Percentiles rank a stretch among this genome's conserved stretches.
Conservation (phyloP, 2,113 vertebrate species). For the Sinosuthora webbiana region DNA sequence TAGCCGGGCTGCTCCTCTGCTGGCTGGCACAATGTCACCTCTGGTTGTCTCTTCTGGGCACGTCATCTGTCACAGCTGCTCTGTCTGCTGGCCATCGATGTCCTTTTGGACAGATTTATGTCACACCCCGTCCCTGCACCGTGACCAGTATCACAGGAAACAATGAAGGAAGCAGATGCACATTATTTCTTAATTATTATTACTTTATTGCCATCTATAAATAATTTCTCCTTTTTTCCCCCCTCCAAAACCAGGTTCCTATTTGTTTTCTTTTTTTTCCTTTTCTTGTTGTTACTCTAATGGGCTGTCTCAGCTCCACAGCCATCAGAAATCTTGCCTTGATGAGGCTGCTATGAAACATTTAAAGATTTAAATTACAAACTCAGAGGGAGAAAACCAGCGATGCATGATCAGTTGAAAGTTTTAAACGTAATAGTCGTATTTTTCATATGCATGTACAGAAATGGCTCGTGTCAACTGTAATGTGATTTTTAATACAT, state of each 20-base stretch:
- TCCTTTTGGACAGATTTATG: not conserved
- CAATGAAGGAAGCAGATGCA: not conserved
- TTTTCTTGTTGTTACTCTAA: not conserved
- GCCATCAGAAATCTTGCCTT: not conserved
- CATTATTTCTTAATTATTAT: not conserved
- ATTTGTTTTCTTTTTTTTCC: not conserved
- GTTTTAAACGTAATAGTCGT: not conserved
- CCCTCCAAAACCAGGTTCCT: not conserved
- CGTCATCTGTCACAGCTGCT: not conserved
- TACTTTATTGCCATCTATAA: not conserved
- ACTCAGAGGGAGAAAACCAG: not conserved
- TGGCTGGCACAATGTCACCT: not conserved
- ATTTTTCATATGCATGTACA: slow-evolving; percentile 18
- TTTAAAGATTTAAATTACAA: slow-evolving; percentile 26
- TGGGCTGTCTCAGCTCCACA: not conserved
- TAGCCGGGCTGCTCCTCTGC: not conserved
- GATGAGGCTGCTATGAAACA: not conserved
- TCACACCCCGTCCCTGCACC: not conserved
- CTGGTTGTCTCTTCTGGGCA: not conserved
- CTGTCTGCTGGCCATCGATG: not conserved
- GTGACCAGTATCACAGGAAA: not conserved
- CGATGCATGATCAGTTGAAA: not conserved
- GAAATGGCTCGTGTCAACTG: not conserved
- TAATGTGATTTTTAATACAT: slow-evolving; percentile 34
- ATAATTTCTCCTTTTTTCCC: not conserved